Evolutionary conservation across 2,797 vertebrate species (phyloP).

Genomic region (Hydrolagus colliei): DNA sequence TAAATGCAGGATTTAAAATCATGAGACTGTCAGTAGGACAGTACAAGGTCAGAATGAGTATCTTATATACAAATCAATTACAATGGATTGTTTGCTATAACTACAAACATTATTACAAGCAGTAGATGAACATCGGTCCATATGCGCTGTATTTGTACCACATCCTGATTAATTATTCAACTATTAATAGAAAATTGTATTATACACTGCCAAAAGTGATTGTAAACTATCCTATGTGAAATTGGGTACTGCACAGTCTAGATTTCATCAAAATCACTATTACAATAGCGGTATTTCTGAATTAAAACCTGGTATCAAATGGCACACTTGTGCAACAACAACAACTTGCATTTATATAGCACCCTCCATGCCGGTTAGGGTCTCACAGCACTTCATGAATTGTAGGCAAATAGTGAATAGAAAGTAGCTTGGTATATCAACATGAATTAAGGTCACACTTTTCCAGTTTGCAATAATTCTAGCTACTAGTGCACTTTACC

Average conservation of each 20-base stretch:
- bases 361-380: too few relatives aligned
- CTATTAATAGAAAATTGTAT: not conserved
- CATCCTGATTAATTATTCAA: not conserved
- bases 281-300: not conserved
- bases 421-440: too few relatives aligned
- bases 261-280: not conserved
- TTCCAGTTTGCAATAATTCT: not conserved
- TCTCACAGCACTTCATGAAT: too few relatives aligned
- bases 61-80: too few relatives aligned
- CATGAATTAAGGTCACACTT: not conserved
- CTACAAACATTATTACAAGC: too few relatives aligned
- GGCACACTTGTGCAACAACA: not conserved
- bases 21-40: too few relatives aligned
- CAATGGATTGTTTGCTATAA: too few relatives aligned
- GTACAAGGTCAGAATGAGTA: too few relatives aligned
- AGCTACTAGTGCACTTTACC: slow-evolving; percentile 60
- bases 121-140: not conserved
- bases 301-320: not conserved
- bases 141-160: not conserved
- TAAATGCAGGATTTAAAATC: too few relatives aligned
- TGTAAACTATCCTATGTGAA: not conserved
- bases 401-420: too few relatives aligned
- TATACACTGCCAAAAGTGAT: not conserved
- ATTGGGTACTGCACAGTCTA: not conserved
- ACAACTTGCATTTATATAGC: too few relatives aligned